A percentile compares a stretch with the other conserved stretches of the same genome.
Conservation (phyloP, 2,888 invertebrate genomes). For the Scelioninae gen. 1 region DNA sequence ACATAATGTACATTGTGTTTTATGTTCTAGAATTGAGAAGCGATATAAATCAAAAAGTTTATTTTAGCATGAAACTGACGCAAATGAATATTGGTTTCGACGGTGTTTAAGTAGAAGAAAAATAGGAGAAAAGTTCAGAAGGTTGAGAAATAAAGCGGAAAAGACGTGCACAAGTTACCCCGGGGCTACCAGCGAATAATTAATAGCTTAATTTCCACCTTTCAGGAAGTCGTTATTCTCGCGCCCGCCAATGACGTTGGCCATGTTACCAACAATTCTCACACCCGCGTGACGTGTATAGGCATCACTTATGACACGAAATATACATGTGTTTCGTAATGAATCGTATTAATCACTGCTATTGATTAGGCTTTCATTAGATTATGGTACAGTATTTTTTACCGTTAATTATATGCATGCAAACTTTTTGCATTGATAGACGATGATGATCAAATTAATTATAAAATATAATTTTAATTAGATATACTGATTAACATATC, state of each 20-base stretch:
- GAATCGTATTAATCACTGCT: slow-evolving; percentile 12
- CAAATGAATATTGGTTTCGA: slow-evolving; percentile 34
- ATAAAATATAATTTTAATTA: slow-evolving; percentile 7
- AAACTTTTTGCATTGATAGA: slow-evolving; percentile 3
- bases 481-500: not conserved
- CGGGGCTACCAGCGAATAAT: slow-evolving; percentile 75
- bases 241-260: slow-evolving; percentile 73
- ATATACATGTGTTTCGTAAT: slow-evolving; percentile 22
- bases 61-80: slow-evolving; percentile 19
- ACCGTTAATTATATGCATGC: slow-evolving; percentile 16
- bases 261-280: slow-evolving; percentile 71
- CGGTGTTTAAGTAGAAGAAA: slow-evolving; percentile 2
- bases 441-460: not conserved
- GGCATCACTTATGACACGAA: slow-evolving; percentile 30
- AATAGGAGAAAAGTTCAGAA: slow-evolving; percentile 42
- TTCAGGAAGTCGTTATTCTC: slow-evolving; percentile 80
- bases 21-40: no score
- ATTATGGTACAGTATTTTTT: not conserved
- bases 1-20: no score
- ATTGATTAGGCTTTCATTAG: slow-evolving; percentile 22
- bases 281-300: slow-evolving; percentile 65
- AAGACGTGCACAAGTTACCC: slow-evolving; percentile 35
- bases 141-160: slow-evolving; percentile 41
- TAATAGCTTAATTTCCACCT: slow-evolving; percentile 83
- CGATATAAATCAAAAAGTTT: slow-evolving; percentile 4